phyloP scores from a whole-genome alignment of 2,113 vertebrate genomes.

The Tragelaphus scriptus region DNA sequence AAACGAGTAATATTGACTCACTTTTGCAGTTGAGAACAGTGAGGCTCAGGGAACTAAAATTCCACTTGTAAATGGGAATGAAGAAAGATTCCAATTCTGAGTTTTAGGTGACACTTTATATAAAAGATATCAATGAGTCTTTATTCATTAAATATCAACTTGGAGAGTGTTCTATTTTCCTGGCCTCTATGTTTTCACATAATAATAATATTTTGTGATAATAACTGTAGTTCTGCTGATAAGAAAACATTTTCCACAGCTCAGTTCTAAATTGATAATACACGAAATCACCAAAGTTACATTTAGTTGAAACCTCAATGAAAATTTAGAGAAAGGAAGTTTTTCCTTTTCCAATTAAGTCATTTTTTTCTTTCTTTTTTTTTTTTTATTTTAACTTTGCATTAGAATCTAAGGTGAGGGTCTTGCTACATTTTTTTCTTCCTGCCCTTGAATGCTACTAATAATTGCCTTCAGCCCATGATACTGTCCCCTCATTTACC shows the following conservation, averaged over 20 bases:
- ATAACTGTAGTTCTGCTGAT: background rate
- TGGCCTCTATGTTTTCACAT: background rate
- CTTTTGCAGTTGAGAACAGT: background rate
- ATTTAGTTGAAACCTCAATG: background rate
- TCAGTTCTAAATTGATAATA: background rate
- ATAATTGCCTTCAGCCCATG: background rate
- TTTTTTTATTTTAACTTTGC: background rate
- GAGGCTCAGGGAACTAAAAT: background rate
- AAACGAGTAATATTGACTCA: background rate
- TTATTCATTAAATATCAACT: background rate
- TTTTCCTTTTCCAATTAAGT: background rate
- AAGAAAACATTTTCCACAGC: background rate
- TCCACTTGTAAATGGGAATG: background rate
- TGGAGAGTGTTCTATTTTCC: background rate
- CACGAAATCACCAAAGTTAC: background rate
- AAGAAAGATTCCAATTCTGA: background rate
- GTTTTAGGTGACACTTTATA: background rate
- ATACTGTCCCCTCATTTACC: background rate
- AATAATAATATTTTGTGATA: background rate
- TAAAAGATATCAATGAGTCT: background rate
- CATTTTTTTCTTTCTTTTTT: background rate
- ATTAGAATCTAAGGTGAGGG: background rate
- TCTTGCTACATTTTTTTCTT: background rate
- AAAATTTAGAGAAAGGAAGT: background rate
- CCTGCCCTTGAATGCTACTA: background rate